These are phyloP conservation scores for Drusus annulatus DNA, from an alignment of 1,140 invertebrate genomes.

Conservation along the genomic window DNA sequence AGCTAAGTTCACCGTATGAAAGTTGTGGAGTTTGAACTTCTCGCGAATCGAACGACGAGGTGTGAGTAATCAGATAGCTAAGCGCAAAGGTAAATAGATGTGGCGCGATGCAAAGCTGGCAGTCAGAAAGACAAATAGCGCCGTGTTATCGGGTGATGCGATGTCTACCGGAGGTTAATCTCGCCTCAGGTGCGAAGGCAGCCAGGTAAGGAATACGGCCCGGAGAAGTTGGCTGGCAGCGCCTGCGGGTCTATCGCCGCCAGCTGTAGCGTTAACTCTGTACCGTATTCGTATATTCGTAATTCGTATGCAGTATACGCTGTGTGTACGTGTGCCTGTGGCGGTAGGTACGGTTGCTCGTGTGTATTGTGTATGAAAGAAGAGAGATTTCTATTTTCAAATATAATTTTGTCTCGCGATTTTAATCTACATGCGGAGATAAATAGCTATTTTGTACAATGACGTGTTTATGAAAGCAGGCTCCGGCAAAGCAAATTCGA, in stretches of 20 bases:
- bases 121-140: too few species aligned
- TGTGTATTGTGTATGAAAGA: not conserved
- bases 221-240: not conserved
- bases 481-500: not conserved
- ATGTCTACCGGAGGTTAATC: too few species aligned
- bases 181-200: too few species aligned
- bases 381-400: constrained; percentile 35
- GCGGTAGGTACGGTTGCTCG: too few species aligned
- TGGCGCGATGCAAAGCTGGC: too few species aligned
- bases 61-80: not conserved
- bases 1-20: too few species aligned
- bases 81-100: not conserved
- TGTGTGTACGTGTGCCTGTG: too few species aligned
- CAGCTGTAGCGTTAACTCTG: not conserved
- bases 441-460: constrained; percentile 17
- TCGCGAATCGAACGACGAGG: not conserved
- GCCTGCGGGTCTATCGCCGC: constrained; percentile 22
- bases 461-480: constrained; percentile 5
- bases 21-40: too few species aligned
- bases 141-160: too few species aligned
- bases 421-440: constrained; percentile 17
- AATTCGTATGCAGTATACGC: not conserved
- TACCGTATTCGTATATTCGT: not conserved
- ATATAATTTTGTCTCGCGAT: constrained; percentile 35
- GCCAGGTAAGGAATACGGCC: too few species aligned